Evolutionary conservation across 2,797 vertebrate genomes (phyloP), one percentile per base, ranked within the genome.

Genomic region (Petrocephalus sullivani): DNA sequence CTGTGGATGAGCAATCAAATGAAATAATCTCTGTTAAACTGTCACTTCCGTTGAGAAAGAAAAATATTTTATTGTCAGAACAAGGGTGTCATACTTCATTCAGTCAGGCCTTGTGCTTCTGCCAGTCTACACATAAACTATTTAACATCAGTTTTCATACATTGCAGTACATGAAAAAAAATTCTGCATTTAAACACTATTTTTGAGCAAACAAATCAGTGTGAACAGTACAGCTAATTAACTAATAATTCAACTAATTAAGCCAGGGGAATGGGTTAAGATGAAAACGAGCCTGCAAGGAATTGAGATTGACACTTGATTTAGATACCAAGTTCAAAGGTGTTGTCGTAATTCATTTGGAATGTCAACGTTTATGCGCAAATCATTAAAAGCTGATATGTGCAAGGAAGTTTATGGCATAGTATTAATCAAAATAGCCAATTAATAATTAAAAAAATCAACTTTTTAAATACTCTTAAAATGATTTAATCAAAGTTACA

Each of bases 251-350:
- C 7, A 54, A 84, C 81, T 54, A 84, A 84, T 84, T 84, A 84
- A 84, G n/a, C 46, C 81, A 84, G 81, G 81, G 21, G 9, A 84
- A 51, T 84, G 46, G 51, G 51, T 84, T 84, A 51, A 54, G 46
- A 84, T 54, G 51, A 51, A 84, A 51, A 54, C 21, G 16, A 54
- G 81, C 51, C 81, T 49, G 46, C n/a, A 84, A 84, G 81, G 49
- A 84, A 84, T 23, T 54, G 9, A 51, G 49, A 84, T 10, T 84
- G 49, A 83, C 41, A 53, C 81, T 46, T 83, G 81, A 54, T 84
- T 84, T 84, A 84, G 51, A 51, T 54, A 51, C 81, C 46, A 21
- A 86, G 85, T 86, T 57, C 85, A 86, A 14, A 86, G 85, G 54
- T 57, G 56, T 16, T 37, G 16, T 46, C 37, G 54, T 57, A 58